Percentiles rank a stretch among this genome's conserved stretches.
Conservation (phyloP, 2,113 vertebrate genomes). For the Malurus alboscapulatus region DNA sequence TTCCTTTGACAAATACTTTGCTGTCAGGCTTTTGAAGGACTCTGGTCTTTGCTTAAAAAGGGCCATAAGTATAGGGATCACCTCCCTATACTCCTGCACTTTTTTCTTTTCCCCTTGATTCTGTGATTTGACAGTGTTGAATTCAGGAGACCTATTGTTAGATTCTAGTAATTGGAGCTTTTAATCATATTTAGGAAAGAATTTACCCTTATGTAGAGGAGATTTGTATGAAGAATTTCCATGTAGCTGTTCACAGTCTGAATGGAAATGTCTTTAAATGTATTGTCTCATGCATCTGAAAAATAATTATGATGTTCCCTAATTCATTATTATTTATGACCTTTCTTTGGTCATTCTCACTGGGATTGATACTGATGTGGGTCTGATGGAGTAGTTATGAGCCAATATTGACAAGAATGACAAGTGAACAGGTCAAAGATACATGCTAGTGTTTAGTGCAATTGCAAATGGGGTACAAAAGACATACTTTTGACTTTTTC, state of each 20-base stretch:
- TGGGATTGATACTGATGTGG: not conserved
- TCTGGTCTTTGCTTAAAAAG: not conserved
- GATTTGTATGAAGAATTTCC: not conserved
- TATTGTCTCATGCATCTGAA: not conserved
- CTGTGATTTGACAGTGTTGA: not conserved
- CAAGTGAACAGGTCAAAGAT: not conserved
- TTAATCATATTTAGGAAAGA: not conserved
- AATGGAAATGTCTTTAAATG: not conserved
- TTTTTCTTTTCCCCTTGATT: not conserved
- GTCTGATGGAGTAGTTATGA: not conserved
- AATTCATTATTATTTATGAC: not conserved
- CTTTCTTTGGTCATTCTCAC: accelerated
- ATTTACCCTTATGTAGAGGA: not conserved
- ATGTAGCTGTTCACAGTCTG: not conserved
- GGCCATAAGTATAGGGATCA: not conserved
- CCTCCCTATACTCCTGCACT: not conserved
- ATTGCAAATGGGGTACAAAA: not conserved
- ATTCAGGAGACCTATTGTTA: not conserved
- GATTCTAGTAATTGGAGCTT: not conserved
- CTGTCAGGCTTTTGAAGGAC: not conserved
- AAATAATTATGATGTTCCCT: not conserved
- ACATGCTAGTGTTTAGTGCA: not conserved
- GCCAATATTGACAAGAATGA: not conserved
- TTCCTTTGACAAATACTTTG: not conserved
- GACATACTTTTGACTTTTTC: not conserved